Evolutionary conservation across 2,888 invertebrate species (phyloP), one percentile per base, ranked within the genome.

Genomic region (Lasius platythorax): DNA sequence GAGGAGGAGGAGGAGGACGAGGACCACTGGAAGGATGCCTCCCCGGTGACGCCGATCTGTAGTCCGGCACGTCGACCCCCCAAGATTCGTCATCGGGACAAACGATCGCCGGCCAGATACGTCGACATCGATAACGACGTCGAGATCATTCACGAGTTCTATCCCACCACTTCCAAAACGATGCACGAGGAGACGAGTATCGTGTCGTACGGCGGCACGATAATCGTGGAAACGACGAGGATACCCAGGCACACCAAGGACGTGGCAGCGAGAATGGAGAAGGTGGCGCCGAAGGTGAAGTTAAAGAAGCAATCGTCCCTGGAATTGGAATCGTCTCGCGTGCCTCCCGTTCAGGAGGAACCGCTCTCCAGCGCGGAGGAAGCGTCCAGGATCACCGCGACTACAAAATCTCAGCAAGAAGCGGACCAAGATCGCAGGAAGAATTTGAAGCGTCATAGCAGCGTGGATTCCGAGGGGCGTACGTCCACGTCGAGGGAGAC

Each of bases 11-110:
- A 87, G 0, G 87, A 87, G 4, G 89, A 84, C 2, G 88, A 91
- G 37, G 89, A 91, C 1, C 85, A 92, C 23, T 91, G 90, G 90
- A 91, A 91, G 74, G 91, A 92, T 43, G 91, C 91, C 0, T 92
- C 90, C 0, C 90, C 92, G 8, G 8, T 83, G 88, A 94, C 85
- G 84, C 94, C 84, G 37, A 93, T 73, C 87, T 93, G 73, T 90
- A 93, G 86, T 75, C 93, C 87, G 63, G 72, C 88, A 9, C 91
- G 84, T 74, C 83, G 75, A 6, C 63, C 85, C 0, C 9, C 56
- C 3, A 79, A 56, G 12, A 11, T 37, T 0, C 11, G 46, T 5
- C 82, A 58, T 11, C 33, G 37, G 18, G 75, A 72, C 68, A 88
- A 67, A 40, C 43, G 74, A 0, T 33, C 43, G 5, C 81, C 61